These are phyloP conservation scores for Desmophyllum pertusum DNA, from an alignment of 92 coral and sea anemone species.

Conservation along the genomic window DNA sequence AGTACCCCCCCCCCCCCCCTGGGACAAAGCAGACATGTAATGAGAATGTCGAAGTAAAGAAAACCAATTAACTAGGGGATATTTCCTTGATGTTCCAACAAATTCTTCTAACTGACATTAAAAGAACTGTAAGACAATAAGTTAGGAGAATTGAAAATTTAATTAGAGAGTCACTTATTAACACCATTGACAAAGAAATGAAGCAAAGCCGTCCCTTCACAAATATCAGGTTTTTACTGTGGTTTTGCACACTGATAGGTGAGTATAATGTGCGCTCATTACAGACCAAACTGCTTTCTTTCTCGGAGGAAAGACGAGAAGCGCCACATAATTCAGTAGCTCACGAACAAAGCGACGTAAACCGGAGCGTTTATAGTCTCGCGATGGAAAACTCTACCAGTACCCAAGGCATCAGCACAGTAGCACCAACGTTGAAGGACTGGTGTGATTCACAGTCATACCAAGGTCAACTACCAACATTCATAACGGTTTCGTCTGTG, in stretches of 20 bases:
- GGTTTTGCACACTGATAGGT: neutral
- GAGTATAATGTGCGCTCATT: neutral
- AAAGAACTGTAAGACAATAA: no score
- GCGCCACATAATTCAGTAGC: neutral
- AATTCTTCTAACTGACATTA: no score
- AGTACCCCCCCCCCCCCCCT: no score
- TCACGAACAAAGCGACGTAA: neutral
- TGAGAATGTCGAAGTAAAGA: neutral
- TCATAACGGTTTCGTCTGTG: neutral
- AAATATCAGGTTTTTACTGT: no score
- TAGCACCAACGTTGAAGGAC: neutral
- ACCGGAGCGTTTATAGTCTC: neutral
- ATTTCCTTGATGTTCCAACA: neutral
- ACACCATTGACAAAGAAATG: neutral
- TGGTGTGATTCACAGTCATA: constrained; percentile 1
- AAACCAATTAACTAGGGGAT: neutral
- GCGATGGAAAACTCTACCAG: constrained; percentile 11
- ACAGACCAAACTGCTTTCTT: neutral
- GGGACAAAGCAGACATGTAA: no score
- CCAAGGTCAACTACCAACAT: neutral
- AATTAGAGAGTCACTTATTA: neutral
- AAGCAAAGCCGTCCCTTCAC: neutral
- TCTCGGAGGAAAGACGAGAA: neutral
- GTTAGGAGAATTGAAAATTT: no score
- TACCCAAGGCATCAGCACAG: neutral